Conservation (phyloP, 2,113 vertebrate species). For the Hypanus sabinus region DNA sequence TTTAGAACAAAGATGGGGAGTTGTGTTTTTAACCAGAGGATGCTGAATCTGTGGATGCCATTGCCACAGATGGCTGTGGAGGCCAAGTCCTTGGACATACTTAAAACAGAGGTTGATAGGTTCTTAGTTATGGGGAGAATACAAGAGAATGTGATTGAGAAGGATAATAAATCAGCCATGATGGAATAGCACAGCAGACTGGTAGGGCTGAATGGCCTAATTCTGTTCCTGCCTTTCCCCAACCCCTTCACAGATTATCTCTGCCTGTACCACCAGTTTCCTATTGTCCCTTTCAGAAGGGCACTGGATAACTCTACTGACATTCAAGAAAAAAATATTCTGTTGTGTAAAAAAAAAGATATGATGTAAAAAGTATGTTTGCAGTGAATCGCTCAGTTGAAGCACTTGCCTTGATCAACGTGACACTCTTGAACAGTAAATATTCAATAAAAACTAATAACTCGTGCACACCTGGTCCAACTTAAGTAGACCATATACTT, state of each 20-base stretch:
- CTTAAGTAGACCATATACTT: not conserved
- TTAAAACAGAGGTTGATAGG: no score
- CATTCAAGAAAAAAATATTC: not conserved
- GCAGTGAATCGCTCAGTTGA: not conserved
- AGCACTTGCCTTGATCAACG: not conserved
- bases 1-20: no score
- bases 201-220: no score
- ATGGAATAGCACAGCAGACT: no score
- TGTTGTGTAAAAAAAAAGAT: not conserved
- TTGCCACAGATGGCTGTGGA: no score
- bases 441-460: constrained; percentile 8
- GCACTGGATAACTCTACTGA: not conserved
- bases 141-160: no score
- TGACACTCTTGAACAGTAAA: not conserved
- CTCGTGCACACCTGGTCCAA: not conserved
- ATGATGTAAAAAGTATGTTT: not conserved
- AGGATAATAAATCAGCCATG: no score
- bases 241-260: not conserved
- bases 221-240: not conserved
- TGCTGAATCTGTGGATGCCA: no score
- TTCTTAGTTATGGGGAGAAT: no score
- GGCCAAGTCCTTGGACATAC: no score
- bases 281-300: not conserved
- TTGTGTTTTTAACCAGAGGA: no score
- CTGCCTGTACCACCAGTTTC: not conserved